Base-by-base conservation (phyloP, 2,113 vertebrate species). In the Sturnira hondurensis region DNA sequence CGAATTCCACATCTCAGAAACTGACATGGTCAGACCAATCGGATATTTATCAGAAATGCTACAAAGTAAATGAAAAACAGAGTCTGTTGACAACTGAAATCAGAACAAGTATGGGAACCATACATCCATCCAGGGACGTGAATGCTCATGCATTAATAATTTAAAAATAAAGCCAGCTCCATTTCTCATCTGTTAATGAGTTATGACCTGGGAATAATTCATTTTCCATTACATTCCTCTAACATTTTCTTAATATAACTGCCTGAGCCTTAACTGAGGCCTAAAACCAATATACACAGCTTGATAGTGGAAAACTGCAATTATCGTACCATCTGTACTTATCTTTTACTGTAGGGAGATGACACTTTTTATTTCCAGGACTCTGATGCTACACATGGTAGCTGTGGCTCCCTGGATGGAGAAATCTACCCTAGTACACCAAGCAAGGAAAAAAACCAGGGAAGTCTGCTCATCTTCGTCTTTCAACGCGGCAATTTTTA, bases 271-370 rank as follows among this genome's bases (percentile, higher is more conserved):
- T 86, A 67, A 67, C 41, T 86, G 91, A 98, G 93, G 70, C 71
- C 89, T 83, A 80, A 82, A 92, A 87, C 97, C 95, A 96, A 94
- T 47, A 84, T 38, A 81, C 82, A 86, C 80, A 92, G 71, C 86
- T 97, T 94, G 95, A 97, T 26, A 56, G 14, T 7, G 11, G 24
- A 74, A 91, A 90, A 87, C 36, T 89, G 76, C 94, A 97, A 97
- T 97, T 97, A 97, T 78, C 67, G 8, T 93, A 83, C 97, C 96
- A 98, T 96, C 92, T 96, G 94, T 47, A 70, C 41, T 63, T 97
- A 92, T 43, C 89, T 96, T 80, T 94, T 86, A 56, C 26, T 94
- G 54, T 0, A 36, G 78, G 92, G 89, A 96, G 70, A 92, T 71
- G 74, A 52, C 76, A 73, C 24, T 89, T 91, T 96, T 95, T 94